Conservation (phyloP, 1,140 invertebrate genomes). For the Steinernema feltiae region DNA sequence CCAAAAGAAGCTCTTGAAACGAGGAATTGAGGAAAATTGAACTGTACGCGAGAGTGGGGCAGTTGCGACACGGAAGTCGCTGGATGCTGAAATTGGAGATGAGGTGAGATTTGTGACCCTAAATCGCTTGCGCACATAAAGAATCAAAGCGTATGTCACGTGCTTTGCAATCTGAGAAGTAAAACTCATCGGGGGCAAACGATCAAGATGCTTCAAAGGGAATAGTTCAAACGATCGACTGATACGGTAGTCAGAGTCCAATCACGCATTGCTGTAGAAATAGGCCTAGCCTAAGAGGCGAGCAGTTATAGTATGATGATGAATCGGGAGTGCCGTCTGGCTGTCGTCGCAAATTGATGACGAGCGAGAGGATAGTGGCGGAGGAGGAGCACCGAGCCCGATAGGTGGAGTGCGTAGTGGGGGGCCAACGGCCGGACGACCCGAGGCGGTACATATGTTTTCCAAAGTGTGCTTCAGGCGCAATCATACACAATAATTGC, state of each 20-base stretch:
- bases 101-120: too few relatives aligned
- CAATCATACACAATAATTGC: slow-evolving; percentile 12
- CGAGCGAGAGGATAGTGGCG: background rate
- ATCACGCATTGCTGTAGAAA: background rate
- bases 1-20: too few relatives aligned
- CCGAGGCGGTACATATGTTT: slow-evolving; percentile 15
- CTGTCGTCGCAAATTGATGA: slow-evolving; percentile 8
- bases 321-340: slow-evolving; percentile 5
- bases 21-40: too few relatives aligned
- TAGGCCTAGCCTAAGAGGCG: background rate
- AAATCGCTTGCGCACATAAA: too few relatives aligned
- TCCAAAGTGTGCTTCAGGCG: slow-evolving; percentile 10
- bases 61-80: too few relatives aligned
- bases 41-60: too few relatives aligned
- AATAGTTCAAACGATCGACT: background rate
- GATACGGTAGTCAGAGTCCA: background rate
- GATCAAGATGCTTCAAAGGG: background rate
- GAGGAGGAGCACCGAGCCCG: background rate
- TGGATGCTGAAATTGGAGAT: too few relatives aligned
- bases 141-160: too few relatives aligned
- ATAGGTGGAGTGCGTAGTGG: background rate
- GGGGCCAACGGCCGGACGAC: background rate
- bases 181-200: too few relatives aligned
- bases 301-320: slow-evolving; percentile 11
- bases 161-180: too few relatives aligned